These are phyloP conservation scores for Lithodes maja DNA, from an alignment of 2,888 invertebrate genomes.

Conservation along the genomic window DNA sequence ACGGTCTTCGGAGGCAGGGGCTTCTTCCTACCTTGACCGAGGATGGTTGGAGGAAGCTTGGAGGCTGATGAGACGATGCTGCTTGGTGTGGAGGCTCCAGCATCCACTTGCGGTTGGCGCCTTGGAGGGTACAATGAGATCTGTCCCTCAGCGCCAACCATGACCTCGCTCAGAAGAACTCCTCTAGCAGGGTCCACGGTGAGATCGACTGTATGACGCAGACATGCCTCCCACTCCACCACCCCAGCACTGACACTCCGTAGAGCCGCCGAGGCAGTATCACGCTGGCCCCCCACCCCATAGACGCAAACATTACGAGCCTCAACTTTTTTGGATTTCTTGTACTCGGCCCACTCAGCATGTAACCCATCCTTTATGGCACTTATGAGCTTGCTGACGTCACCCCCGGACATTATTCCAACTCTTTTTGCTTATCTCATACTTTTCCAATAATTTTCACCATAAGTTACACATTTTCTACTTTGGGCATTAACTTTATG, in stretches of 20 bases:
- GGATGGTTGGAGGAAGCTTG: background rate
- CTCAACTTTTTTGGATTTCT: slow-evolving; percentile 41
- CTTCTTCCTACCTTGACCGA: background rate
- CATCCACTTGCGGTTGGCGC: slow-evolving; percentile 29
- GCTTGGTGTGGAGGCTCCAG: slow-evolving; percentile 17
- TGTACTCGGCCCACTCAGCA: slow-evolving; percentile 65
- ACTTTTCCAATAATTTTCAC: no score
- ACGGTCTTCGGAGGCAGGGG: slow-evolving; percentile 41
- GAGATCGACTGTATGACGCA: slow-evolving; percentile 52
- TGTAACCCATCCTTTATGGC: slow-evolving; percentile 64
- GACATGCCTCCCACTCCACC: slow-evolving; percentile 60
- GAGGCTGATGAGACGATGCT: slow-evolving; percentile 44
- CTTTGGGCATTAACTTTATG: no score
- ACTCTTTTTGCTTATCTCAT: background rate
- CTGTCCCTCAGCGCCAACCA: slow-evolving; percentile 65
- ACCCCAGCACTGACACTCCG: slow-evolving; percentile 58
- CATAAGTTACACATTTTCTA: no score
- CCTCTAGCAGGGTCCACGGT: slow-evolving; percentile 53
- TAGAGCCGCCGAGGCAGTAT: slow-evolving; percentile 57
- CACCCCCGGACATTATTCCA: slow-evolving; percentile 43
- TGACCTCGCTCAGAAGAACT: slow-evolving; percentile 59
- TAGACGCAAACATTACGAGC: slow-evolving; percentile 55
- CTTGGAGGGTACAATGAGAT: slow-evolving; percentile 62
- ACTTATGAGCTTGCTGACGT: slow-evolving; percentile 53
- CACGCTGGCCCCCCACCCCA: slow-evolving; percentile 60